phyloP scores from a whole-genome alignment of 2,888 invertebrate genomes.

The Mesopsocus fuscifrons region DNA sequence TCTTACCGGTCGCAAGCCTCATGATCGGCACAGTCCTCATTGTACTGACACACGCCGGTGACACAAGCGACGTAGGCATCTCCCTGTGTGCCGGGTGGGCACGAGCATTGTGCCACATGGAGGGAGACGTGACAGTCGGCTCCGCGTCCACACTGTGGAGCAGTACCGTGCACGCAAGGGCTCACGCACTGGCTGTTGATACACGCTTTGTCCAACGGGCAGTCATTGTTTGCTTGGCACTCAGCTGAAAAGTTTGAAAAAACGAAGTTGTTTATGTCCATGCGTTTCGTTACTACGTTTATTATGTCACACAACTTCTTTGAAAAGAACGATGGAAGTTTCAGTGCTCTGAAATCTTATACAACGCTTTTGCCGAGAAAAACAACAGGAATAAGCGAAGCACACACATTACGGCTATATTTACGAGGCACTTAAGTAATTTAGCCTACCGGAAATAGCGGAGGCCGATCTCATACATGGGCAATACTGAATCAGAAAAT shows the following conservation, averaged over 20 bases:
- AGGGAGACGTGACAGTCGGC: conserved; percentile 53
- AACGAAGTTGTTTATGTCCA: too few relatives aligned
- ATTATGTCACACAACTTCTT: too few relatives aligned
- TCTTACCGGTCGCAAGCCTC: conserved; percentile 52
- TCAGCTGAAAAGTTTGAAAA: conserved; percentile 37
- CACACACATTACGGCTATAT: too few relatives aligned
- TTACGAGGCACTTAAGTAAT: too few relatives aligned
- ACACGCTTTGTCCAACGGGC: conserved; percentile 69
- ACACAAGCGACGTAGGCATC: conserved; percentile 44
- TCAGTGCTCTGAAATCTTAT: too few relatives aligned
- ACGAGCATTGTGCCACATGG: conserved; percentile 63
- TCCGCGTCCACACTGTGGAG: conserved; percentile 53
- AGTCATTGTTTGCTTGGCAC: conserved; percentile 57
- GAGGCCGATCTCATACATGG: too few relatives aligned
- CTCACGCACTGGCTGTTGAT: conserved; percentile 59
- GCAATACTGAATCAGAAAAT: too few relatives aligned
- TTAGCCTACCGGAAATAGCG: too few relatives aligned
- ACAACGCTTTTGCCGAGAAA: too few relatives aligned
- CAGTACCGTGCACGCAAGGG: conserved; percentile 43
- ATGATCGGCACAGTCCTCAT: conserved; percentile 70
- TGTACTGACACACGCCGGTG: conserved; percentile 65
- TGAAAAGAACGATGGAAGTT: too few relatives aligned
- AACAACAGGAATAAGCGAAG: too few relatives aligned
- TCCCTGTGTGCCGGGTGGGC: conserved; percentile 50
- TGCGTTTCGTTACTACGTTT: too few relatives aligned